phyloP scores from a whole-genome alignment of 2,113 vertebrate genomes.

The Odontophorus gujanensis region DNA sequence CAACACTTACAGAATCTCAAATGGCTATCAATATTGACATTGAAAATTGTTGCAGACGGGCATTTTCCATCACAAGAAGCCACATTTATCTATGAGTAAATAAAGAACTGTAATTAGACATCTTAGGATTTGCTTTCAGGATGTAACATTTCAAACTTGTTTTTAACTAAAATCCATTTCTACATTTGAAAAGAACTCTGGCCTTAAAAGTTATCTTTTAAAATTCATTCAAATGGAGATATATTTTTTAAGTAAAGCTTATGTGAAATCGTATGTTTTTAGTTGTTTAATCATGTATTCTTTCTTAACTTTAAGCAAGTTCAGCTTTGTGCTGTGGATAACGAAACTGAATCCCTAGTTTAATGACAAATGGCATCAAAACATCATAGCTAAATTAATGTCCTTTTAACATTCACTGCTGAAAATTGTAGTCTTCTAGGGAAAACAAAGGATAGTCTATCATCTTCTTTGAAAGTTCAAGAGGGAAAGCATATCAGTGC shows the following conservation, averaged over 20 bases:
- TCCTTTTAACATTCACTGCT: not conserved
- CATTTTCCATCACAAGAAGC: constrained; percentile 97
- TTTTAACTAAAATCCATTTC: not conserved
- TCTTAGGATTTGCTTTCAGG: not conserved
- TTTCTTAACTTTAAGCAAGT: not conserved
- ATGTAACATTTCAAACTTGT: not conserved
- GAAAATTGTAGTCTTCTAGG: not conserved
- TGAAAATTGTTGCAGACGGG: constrained; percentile 97
- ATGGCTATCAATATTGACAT: constrained; percentile 96
- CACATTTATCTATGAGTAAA: constrained; percentile 84
- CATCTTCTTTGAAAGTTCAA: not conserved
- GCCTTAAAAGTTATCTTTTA: not conserved
- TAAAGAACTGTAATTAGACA: not conserved
- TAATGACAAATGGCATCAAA: not conserved
- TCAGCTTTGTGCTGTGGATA: not conserved
- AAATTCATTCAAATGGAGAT: not conserved
- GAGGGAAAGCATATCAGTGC: not conserved
- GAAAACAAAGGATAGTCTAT: not conserved
- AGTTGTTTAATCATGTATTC: not conserved
- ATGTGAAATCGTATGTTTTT: not conserved
- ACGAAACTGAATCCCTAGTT: not conserved
- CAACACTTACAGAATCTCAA: constrained; percentile 98
- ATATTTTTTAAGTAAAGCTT: not conserved
- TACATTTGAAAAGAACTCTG: not conserved
- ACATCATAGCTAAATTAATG: not conserved